Evolutionary conservation across 2,888 invertebrate species (phyloP).

Genomic region (Loripinus fragilis): DNA sequence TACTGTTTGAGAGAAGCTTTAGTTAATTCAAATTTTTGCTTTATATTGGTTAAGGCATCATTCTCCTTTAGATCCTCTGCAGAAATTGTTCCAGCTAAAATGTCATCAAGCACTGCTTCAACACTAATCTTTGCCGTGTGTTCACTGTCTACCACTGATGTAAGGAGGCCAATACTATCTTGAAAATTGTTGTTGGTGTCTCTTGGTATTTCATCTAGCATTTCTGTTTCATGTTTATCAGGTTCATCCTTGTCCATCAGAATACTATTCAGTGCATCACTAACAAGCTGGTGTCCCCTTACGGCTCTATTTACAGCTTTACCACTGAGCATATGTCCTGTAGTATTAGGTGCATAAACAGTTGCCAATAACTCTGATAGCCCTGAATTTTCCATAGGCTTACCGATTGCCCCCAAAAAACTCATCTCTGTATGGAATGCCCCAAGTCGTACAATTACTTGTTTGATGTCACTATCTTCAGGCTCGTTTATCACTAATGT

Average conservation of each 20-base stretch:
- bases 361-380: too few species aligned
- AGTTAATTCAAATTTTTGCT: conserved; percentile 10
- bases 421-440: too few species aligned
- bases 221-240: conserved; percentile 1
- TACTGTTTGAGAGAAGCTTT: conserved; percentile 1
- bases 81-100: background rate
- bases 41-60: background rate
- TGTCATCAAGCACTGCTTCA: background rate
- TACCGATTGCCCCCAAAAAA: too few species aligned
- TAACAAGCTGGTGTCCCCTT: too few species aligned
- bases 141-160: background rate
- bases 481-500: too few species aligned
- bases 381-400: too few species aligned
- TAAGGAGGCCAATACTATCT: background rate
- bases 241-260: background rate
- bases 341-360: too few species aligned
- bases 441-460: too few species aligned
- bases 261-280: too few species aligned
- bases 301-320: too few species aligned
- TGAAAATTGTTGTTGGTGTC: conserved; percentile 5
- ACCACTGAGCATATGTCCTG: too few species aligned
- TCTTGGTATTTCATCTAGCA: background rate
- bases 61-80: conserved; percentile 1
- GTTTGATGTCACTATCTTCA: too few species aligned
- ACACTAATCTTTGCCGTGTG: background rate